A percentile compares a stretch with the other conserved stretches of the same genome.
Conservation (phyloP, 1,140 invertebrate species). For the Araneus ventricosus region DNA sequence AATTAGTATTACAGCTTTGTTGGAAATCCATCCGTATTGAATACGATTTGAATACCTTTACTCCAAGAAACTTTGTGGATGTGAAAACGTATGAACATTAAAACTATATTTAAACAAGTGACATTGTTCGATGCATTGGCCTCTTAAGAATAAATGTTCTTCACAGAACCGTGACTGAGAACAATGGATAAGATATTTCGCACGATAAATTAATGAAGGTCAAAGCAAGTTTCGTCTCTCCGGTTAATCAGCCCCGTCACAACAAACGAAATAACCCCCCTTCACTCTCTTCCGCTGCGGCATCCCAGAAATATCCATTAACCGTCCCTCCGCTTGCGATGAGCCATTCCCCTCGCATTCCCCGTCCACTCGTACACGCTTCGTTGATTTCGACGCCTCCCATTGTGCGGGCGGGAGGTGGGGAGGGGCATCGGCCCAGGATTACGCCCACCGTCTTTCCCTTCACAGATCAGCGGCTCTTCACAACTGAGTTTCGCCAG, state of each 20-base stretch:
- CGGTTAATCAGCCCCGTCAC: slow-evolving; percentile 14
- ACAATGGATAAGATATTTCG: no score
- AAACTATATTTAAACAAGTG: no score
- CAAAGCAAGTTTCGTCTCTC: not conserved
- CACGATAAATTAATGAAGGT: not conserved
- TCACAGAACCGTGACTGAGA: no score
- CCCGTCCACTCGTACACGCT: slow-evolving; percentile 15
- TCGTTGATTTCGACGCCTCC: not conserved
- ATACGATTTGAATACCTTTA: no score
- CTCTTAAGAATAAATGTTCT: no score
- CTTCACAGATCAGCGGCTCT: slow-evolving; percentile 13
- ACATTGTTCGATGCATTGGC: no score
- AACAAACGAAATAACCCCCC: not conserved
- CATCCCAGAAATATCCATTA: not conserved
- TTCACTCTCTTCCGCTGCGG: not conserved
- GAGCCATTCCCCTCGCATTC: slow-evolving; percentile 45
- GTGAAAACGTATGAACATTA: no score
- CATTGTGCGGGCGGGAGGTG: not conserved
- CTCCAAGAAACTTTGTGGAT: no score
- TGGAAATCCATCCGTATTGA: no score
- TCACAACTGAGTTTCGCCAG: not conserved
- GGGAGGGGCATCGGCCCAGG: not conserved
- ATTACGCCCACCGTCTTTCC: not conserved
- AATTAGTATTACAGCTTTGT: no score
- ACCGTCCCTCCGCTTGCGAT: not conserved